Base-by-base conservation (phyloP, 2,113 vertebrate genomes). In the Pterocles orientalis region DNA sequence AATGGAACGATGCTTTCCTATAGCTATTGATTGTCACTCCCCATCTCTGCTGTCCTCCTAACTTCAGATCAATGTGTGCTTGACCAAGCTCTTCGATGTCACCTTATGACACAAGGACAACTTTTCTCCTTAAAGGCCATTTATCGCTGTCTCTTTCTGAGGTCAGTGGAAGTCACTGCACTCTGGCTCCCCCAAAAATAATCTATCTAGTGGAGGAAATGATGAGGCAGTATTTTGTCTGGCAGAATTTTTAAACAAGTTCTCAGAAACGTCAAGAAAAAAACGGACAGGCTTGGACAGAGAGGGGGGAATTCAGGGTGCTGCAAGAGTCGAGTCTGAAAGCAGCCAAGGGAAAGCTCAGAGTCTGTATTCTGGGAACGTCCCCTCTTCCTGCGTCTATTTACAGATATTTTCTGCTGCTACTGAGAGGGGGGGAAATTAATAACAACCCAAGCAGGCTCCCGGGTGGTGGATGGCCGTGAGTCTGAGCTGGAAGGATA, bases 81-180 rank as follows among this genome's bases (percentile, higher is more conserved):
- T 97, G 95, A 96, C 88, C 85, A 94, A 88, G 95, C 48, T 87
- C 80, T 90, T 95, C 93, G 70, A 66, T 93, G 81, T 94, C 92
- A n/a, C n/a, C n/a, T n/a, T n/a, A 83, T 85, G 85, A 94, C 86
- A 96, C 77, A 94, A 92, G 2, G 31, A 68, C 95, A 94, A 96
- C 88, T 95, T 97, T 91, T 69, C 70, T 58, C 62, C 73, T 92
- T 93, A 87, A 86, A 83, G 48, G 72, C 50, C 92, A 81, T 97
- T 94, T 95, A 83, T 97, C 90, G 94, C 76, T 94, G 94, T 92
- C 95, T 72, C 83, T 96, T 94, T 78, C 48, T 95, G 96, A 97
- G 90, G 95, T 94, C 85, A 92, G 73, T 82, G 83, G 82, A 96
- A 97, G 97, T 75, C 87, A 84, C 89, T 84, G 56, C 87, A 80